Evolutionary conservation across 2,797 vertebrate genomes (phyloP).

Genomic region (Parauchenoglanis punctatus): DNA sequence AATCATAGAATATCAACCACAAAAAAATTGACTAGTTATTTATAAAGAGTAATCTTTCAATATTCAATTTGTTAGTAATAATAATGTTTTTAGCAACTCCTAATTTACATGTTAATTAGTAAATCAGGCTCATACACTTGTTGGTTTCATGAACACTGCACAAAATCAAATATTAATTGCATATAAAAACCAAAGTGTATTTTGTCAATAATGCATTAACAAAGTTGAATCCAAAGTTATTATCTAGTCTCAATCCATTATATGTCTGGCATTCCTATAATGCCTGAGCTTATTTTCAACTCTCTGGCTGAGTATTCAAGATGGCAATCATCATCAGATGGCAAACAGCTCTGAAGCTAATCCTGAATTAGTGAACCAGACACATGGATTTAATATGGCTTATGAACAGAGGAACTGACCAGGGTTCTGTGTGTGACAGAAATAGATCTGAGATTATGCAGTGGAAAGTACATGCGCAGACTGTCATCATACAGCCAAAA

Average conservation of each 20-base stretch:
- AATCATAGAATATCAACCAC: conserved; percentile 5
- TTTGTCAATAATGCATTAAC: background rate
- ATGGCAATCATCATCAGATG: conserved; percentile 23
- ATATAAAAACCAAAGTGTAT: background rate
- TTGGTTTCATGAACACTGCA: background rate
- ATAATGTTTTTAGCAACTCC: too few species aligned
- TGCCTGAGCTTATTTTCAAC: background rate
- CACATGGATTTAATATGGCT: background rate
- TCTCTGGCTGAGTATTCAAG: background rate
- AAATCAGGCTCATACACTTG: background rate
- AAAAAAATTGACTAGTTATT: background rate
- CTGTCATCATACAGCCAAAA: conserved; percentile 20
- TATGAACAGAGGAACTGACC: conserved; percentile 10
- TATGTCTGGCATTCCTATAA: background rate
- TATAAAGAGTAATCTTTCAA: background rate
- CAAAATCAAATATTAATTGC: background rate
- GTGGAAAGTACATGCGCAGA: conserved; percentile 18
- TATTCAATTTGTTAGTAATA: background rate
- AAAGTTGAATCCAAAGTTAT: background rate
- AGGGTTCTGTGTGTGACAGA: conserved; percentile 29
- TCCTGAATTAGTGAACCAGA: conserved; percentile 16
- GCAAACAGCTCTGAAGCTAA: conserved; percentile 11
- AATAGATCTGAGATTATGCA: conserved; percentile 35
- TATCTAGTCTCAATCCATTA: conserved; percentile 3
- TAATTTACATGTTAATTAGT: background rate